Percentiles rank a stretch among this genome's conserved stretches.
phyloP scores from a whole-genome alignment of 2,888 invertebrate genomes.

The Ommatoiulus sabulosus region DNA sequence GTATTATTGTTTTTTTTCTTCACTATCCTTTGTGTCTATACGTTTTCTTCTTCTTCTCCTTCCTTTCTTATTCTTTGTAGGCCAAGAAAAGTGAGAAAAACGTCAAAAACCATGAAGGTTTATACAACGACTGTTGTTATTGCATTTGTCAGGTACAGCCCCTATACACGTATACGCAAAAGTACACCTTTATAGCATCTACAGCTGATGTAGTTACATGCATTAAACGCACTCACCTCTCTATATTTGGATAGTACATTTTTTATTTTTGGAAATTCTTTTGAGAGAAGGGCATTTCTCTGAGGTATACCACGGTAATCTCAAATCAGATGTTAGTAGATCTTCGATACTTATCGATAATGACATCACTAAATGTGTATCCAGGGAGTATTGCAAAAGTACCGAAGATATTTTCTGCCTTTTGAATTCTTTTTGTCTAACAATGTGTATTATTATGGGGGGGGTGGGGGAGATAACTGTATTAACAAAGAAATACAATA shows the following conservation, averaged over 20 bases:
- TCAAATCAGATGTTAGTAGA: no score
- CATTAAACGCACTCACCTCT: not conserved
- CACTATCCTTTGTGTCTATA: slow-evolving; percentile 37
- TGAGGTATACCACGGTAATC: no score
- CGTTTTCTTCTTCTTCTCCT: slow-evolving; percentile 53
- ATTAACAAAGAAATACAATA: no score
- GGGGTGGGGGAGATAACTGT: no score
- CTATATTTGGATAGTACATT: not conserved
- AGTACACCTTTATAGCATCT: not conserved
- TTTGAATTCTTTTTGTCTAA: no score
- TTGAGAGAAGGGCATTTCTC: no score
- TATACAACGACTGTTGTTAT: slow-evolving; percentile 93
- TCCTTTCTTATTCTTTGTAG: slow-evolving; percentile 51
- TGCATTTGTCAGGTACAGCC: slow-evolving; percentile 89
- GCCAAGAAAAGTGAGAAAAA: slow-evolving; percentile 58
- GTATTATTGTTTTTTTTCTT: not conserved
- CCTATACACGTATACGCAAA: not conserved
- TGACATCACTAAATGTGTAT: no score
- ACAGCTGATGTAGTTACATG: slow-evolving; percentile 41
- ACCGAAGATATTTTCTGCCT: no score
- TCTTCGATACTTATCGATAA: no score
- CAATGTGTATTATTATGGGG: no score
- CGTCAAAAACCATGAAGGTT: slow-evolving; percentile 56
- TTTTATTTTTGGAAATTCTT: not conserved
- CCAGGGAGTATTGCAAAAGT: no score